Evolutionary conservation across 23 tunicate species (phyloP).

Genomic region (Trididemnum nubilum): DNA sequence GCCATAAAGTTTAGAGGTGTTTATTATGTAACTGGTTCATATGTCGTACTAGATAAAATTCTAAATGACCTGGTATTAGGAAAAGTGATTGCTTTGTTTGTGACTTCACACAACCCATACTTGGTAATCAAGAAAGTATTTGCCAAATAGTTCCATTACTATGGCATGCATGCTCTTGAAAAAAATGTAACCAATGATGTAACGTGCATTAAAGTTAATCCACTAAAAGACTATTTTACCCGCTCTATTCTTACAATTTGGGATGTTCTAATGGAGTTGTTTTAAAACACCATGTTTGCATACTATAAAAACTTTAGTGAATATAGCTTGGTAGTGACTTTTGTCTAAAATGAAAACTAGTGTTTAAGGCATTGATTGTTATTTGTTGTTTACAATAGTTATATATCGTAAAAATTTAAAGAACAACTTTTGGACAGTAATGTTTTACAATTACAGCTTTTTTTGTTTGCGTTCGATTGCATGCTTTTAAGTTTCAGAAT

Average conservation of each 20-base stretch:
- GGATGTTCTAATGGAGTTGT: neutral
- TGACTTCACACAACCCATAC: neutral
- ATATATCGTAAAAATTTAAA: too few species aligned
- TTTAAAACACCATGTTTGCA: too few species aligned
- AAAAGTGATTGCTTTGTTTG: neutral
- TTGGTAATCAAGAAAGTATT: too few species aligned
- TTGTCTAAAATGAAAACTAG: too few species aligned
- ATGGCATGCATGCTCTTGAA: neutral
- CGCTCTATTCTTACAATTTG: neutral
- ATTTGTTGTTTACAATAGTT: too few species aligned
- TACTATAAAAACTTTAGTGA: too few species aligned
- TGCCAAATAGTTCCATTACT: neutral
- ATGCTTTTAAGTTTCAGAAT: too few species aligned
- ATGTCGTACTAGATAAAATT: neutral
- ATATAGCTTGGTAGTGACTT: too few species aligned
- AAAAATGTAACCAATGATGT: neutral
- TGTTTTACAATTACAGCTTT: too few species aligned
- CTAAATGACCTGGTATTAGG: neutral
- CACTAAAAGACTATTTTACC: neutral
- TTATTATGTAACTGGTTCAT: neutral
- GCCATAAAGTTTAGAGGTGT: neutral
- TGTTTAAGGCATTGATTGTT: too few species aligned
- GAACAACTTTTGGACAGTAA: too few species aligned
- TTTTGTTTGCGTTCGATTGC: too few species aligned
- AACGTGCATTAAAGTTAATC: neutral